Evolutionary conservation across 23 tunicate species (phyloP).

Genomic region (Diplosoma virens): DNA sequence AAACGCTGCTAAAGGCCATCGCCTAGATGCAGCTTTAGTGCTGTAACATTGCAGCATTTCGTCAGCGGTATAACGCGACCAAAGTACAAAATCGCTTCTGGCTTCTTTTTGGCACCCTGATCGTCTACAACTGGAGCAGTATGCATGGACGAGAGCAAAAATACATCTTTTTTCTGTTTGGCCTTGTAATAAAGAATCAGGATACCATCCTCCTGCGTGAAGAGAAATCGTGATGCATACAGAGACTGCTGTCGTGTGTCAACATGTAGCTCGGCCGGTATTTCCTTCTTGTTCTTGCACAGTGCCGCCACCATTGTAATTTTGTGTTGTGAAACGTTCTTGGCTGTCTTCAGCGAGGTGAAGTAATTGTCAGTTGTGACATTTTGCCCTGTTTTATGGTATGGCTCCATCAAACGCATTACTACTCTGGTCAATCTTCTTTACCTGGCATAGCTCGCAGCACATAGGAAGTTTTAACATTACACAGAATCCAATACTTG

Average conservation of each 20-base stretch:
- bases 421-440: constrained; percentile 17
- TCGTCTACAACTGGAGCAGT: constrained; percentile 22
- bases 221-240: constrained; percentile 10
- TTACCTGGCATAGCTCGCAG: constrained; percentile 21
- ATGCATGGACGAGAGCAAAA: constrained; percentile 24
- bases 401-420: constrained; percentile 28
- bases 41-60: constrained; percentile 31
- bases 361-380: constrained; percentile 23
- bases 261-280: constrained; percentile 9
- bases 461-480: constrained; percentile 19
- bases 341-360: constrained; percentile 8
- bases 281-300: constrained; percentile 6
- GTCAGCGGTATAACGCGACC: no score
- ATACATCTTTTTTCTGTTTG: constrained; percentile 9
- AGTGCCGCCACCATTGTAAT: constrained; percentile 17
- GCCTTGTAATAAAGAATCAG: constrained; percentile 8
- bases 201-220: constrained; percentile 9
- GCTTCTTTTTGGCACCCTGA: neutral
- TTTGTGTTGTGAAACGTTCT: constrained; percentile 8
- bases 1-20: constrained; percentile 33
- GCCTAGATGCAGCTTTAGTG: constrained; percentile 23
- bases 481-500: constrained; percentile 15
- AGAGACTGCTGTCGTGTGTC: constrained; percentile 21
- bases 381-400: constrained; percentile 22
- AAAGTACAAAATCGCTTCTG: constrained; percentile 24